Conservation (phyloP, 1,140 invertebrate species). For the Eueides isabella region DNA sequence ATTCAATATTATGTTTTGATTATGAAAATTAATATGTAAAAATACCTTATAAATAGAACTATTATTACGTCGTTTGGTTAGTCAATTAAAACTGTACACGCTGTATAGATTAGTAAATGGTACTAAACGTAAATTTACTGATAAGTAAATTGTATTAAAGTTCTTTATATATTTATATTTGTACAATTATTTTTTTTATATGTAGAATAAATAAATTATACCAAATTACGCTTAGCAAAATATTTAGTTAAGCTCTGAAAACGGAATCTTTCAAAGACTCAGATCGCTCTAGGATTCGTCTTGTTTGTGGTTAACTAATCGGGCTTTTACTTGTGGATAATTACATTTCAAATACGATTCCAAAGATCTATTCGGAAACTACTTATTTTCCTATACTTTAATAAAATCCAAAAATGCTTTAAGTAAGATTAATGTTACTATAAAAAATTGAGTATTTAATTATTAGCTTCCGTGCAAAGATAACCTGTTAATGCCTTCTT, state of each 20-base stretch:
- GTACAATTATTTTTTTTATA: too few species aligned
- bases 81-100: too few species aligned
- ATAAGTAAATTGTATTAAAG: too few species aligned
- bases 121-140: too few species aligned
- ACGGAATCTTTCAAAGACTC: conserved; percentile 19
- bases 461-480: background rate
- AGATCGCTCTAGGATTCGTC: conserved; percentile 20
- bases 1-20: too few species aligned
- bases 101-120: too few species aligned
- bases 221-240: background rate
- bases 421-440: background rate
- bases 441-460: background rate
- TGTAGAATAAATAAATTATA: background rate
- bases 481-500: background rate
- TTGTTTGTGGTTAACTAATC: conserved; percentile 23
- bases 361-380: background rate
- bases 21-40: too few species aligned
- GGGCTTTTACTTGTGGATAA: conserved; percentile 21
- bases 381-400: background rate
- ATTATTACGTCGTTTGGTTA: too few species aligned
- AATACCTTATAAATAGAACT: too few species aligned
- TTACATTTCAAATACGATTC: conserved; percentile 15
- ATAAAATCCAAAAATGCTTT: background rate
- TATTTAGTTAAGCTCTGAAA: background rate
- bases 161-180: too few species aligned